A percentile compares a stretch with the other conserved stretches of the same genome.
Evolutionary conservation across 2,888 invertebrate genomes (phyloP).

Genomic region (Marronus borbonicus): DNA sequence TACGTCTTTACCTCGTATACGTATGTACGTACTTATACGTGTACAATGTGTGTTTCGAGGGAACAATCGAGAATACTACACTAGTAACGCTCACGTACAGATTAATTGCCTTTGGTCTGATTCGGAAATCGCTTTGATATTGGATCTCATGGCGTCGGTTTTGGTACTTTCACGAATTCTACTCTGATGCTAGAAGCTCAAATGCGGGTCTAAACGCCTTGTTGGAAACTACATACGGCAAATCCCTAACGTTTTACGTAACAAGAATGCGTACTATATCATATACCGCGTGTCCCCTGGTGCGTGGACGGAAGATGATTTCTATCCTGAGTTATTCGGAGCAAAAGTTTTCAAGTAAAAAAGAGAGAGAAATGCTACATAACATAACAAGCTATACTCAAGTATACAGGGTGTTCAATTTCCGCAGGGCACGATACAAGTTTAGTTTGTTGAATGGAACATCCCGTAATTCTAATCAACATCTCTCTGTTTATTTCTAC

Average conservation of each 20-base stretch:
- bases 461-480: no score
- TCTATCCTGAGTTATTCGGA: no score
- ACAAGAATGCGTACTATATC: not conserved
- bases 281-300: no score
- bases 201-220: not conserved
- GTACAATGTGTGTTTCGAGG: not conserved
- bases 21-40: not conserved
- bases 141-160: conserved; percentile 16
- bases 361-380: no score
- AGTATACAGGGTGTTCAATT: no score
- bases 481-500: no score
- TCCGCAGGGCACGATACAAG: no score
- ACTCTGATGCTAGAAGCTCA: not conserved
- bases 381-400: no score
- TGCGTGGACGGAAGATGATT: no score
- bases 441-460: no score
- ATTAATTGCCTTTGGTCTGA: conserved; percentile 40
- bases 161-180: conserved; percentile 24
- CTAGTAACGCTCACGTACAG: not conserved
- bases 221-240: no score
- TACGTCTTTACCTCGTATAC: conserved; percentile 4
- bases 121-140: conserved; percentile 39
- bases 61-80: conserved; percentile 3
- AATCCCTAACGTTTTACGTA: not conserved
- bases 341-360: no score